Percentiles rank a stretch among this genome's conserved stretches.
phyloP scores from a whole-genome alignment of 2,888 invertebrate species.

The Oscheius myriophilus region DNA sequence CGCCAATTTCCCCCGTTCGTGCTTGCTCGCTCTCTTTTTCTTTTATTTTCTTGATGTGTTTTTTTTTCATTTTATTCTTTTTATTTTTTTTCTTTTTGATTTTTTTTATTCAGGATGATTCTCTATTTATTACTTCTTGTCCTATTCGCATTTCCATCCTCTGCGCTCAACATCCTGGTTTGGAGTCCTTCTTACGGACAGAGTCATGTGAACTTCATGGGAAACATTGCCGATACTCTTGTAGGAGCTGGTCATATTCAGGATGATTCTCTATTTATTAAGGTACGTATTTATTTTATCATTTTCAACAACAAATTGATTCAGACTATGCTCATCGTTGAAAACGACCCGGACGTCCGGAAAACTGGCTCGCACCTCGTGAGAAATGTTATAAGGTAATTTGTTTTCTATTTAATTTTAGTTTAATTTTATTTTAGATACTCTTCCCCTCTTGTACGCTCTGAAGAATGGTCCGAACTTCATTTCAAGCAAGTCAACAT shows the following conservation, averaged over 20 bases:
- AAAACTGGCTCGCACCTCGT: slow-evolving; percentile 19
- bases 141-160: too few relatives aligned
- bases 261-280: slow-evolving; percentile 4
- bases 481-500: slow-evolving; percentile 33
- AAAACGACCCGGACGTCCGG: slow-evolving; percentile 35
- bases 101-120: too few relatives aligned
- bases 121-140: too few relatives aligned
- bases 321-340: slow-evolving; percentile 32
- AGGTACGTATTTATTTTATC: neutral
- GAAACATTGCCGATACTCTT: slow-evolving; percentile 18
- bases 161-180: slow-evolving; percentile 6
- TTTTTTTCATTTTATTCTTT: too few relatives aligned
- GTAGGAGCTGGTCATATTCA: slow-evolving; percentile 5
- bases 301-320: neutral
- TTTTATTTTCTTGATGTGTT: too few relatives aligned
- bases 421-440: neutral
- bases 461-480: slow-evolving; percentile 16
- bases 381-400: slow-evolving; percentile 10
- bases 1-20: too few relatives aligned
- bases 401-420: neutral
- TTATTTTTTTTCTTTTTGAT: too few relatives aligned
- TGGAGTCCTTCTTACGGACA: slow-evolving; percentile 13
- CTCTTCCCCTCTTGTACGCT: neutral
- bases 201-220: slow-evolving; percentile 21
- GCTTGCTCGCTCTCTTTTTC: too few relatives aligned